Evolutionary conservation across 2,888 invertebrate genomes (phyloP), one percentile per base, ranked within the genome.

Genomic region (Malthinus flaveolus): DNA sequence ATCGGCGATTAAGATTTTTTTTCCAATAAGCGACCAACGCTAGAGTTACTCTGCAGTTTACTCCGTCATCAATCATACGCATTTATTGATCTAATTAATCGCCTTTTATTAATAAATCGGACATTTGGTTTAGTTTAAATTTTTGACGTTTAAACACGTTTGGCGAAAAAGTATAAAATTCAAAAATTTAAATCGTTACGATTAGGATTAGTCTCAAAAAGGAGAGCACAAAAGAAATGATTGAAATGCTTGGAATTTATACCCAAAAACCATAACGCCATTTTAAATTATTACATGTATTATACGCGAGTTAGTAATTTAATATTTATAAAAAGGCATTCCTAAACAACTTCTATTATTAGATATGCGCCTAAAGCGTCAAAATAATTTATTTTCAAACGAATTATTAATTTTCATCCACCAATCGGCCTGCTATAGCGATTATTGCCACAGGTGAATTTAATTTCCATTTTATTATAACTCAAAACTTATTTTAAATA

Each of bases 371-470:
- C 51, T 51, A 44, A 13, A 51, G 51, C 44, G 44, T 44, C 31
- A 33, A 42, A 51, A 51, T 42, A 42, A 42, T 42, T 51, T 51
- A 51, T 44, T 44, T 44, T 15, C 44, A 39, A 10, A 23, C 33
- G 44, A 51, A 44, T 51, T 51, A 51, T 51, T 51, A 42, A 51
- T 51, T 51, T 51, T 51, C 34, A 51, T 51, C 39, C 39, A 42
- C 39, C 39, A 42, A 42, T 42, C 39, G 9, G n/a, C n/a, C 39
- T 42, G 5, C n/a, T 15, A 9, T 42, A 42, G 39, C 23, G 39
- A 42, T 42, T 42, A 42, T 42, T 42, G 39, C 39, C 39, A 42
- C 39, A 42, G 39, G 39, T 42, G 39, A 42, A 42, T 12, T 42
- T 15, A 42, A 42, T 42, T 42, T 42, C 39, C 39, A 42, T 42